Percentiles rank a stretch among this genome's conserved stretches.
These are phyloP conservation scores for Acrossocheilus fasciatus DNA, from an alignment of 2,797 vertebrate genomes.

Conservation along the genomic window DNA sequence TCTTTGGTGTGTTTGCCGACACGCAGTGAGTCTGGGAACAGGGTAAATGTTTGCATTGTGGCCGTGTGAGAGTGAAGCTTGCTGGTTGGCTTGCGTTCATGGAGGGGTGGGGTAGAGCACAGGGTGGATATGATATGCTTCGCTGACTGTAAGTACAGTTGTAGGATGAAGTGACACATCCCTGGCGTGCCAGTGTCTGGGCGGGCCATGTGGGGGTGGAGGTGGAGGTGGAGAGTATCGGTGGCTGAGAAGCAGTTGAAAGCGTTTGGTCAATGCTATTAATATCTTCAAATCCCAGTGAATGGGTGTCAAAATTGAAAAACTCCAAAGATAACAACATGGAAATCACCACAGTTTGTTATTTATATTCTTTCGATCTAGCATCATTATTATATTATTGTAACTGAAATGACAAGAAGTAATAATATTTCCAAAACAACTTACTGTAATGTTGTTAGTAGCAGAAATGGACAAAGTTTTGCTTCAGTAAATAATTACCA, in stretches of 20 bases:
- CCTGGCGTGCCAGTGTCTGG: constrained; percentile 54
- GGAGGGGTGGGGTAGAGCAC: constrained; percentile 44
- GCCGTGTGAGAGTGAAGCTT: constrained; percentile 45
- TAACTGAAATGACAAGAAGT: neutral
- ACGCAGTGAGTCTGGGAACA: constrained; percentile 28
- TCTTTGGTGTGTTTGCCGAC: constrained; percentile 28
- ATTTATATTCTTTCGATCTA: neutral
- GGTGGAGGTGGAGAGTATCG: constrained; percentile 52
- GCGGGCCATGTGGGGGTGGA: constrained; percentile 33
- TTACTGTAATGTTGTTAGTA: neutral
- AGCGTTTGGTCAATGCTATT: constrained; percentile 29
- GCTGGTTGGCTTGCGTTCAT: constrained; percentile 56
- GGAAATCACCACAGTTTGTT: neutral
- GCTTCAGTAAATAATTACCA: neutral
- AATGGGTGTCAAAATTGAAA: neutral
- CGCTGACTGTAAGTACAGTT: constrained; percentile 59
- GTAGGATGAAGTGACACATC: constrained; percentile 46
- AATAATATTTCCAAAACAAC: neutral
- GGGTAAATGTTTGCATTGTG: constrained; percentile 52
- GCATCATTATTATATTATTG: neutral
- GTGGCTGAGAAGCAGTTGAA: constrained; percentile 48
- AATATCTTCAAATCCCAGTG: neutral
- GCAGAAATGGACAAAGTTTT: neutral
- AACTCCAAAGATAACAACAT: neutral
- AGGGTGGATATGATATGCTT: constrained; percentile 54